Base-by-base conservation (phyloP, 2,113 vertebrate species). In the Poeciliopsis occidentalis region DNA sequence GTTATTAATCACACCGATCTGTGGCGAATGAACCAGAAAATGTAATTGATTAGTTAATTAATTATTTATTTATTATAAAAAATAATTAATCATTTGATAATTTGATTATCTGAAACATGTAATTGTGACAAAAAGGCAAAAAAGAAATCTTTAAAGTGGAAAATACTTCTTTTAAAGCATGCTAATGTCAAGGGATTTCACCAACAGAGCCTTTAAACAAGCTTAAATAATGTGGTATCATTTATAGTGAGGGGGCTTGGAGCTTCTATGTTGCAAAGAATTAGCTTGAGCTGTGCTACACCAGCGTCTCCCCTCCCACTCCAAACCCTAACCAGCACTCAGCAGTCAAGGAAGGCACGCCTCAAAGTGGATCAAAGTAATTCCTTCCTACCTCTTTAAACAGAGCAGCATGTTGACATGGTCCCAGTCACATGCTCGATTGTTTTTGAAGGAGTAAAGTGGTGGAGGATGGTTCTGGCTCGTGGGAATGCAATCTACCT, bases 321-420 rank as follows among this genome's bases (percentile, higher is more conserved):
- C 22, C 4, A 67, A 76, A 67, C 34, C 63, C 63, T 51, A 37
- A 76, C 67, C 13, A 27, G 66, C 80, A 76, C 81, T 74, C 27
- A 15, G 75, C 85, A 80, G 80, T 79, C 79, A 79, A 87, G 85
- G 86, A 86, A 87, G 86, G 87, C 83, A 69, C 81, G 87, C 70
- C 73, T 89, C 78, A 80, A 65, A 88, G 84, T 80, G 85, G 85
- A 88, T 92, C 87, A 89, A 92, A 91, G 89, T 72, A 51, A 63
- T 68, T 63, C 73, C 68, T 51, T 82, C 85, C 80, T 62, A 2
- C 65, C 44, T 60, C 41, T 60, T 82, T 80, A 82, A 89, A 90
- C 69, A 70, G 65, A 81, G 67, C 80, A 82, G 76, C 81, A 71
- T 84, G 80, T 86, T 89, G 88, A 89, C 89, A 87, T 51, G 73